Percentiles rank a stretch among this genome's conserved stretches.
Conservation (phyloP, 2,888 invertebrate species). For the Megalurothrips usitatus region DNA sequence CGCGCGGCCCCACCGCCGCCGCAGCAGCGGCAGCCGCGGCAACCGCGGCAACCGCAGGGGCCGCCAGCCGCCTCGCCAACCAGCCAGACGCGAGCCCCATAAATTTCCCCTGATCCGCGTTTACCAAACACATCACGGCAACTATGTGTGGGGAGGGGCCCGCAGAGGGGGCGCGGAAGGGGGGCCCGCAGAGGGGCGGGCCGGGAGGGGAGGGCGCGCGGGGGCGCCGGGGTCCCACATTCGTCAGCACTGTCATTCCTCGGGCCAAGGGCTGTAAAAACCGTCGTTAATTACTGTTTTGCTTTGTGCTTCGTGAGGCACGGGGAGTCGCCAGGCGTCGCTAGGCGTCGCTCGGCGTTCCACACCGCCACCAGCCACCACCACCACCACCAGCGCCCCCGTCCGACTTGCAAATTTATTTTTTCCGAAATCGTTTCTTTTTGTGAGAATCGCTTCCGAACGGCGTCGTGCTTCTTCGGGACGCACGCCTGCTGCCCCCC, state of each 20-base stretch:
- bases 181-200: not conserved
- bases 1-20: not conserved
- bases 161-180: not conserved
- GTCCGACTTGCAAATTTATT: too few species aligned
- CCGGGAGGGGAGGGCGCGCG: not conserved
- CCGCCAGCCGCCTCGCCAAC: not conserved
- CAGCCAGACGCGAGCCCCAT: conserved; percentile 9
- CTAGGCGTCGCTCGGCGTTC: not conserved
- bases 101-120: conserved; percentile 24
- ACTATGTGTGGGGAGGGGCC: conserved; percentile 9
- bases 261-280: not conserved
- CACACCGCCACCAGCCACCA: not conserved
- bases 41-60: not conserved
- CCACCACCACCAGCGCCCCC: too few species aligned
- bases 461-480: not conserved
- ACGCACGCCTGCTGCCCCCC: not conserved
- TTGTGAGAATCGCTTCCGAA: too few species aligned
- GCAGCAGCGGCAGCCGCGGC: not conserved
- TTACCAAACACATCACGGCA: conserved; percentile 26
- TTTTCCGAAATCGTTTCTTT: too few species aligned
- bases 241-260: conserved; percentile 26
- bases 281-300: conserved; percentile 22
- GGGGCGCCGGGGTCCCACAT: not conserved
- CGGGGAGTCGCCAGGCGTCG: not conserved
- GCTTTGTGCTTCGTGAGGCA: not conserved